Evolutionary conservation across 2,888 invertebrate genomes (phyloP).

Genomic region (Eurois occulta): DNA sequence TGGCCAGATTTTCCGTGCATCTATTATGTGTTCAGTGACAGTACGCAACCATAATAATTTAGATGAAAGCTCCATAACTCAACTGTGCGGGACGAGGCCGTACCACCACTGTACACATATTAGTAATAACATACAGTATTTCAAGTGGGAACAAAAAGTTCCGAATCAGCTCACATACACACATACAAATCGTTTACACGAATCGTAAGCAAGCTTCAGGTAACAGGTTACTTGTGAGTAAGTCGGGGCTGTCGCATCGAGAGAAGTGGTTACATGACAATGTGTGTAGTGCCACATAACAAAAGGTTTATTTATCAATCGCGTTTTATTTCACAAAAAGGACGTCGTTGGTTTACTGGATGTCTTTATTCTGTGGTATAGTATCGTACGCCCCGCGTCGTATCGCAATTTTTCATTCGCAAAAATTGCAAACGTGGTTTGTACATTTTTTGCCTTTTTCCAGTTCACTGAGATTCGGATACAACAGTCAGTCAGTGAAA

Average conservation of each 20-base stretch:
- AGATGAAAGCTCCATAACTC: constrained; percentile 54
- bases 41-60: constrained; percentile 39
- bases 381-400: constrained; percentile 31
- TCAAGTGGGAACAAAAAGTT: background rate
- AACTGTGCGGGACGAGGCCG: constrained; percentile 18
- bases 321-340: background rate
- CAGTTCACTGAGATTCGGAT: constrained; percentile 66
- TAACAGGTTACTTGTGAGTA: background rate
- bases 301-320: too few relatives aligned
- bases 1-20: background rate
- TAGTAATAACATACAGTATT: background rate
- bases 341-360: background rate
- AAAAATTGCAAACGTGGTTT: constrained; percentile 65
- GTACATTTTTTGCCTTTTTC: constrained; percentile 60
- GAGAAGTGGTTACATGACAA: background rate
- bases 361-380: constrained; percentile 4
- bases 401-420: constrained; percentile 64
- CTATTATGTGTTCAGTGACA: constrained; percentile 25
- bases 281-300: background rate
- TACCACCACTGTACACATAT: background rate
- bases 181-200: background rate
- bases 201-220: background rate
- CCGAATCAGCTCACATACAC: background rate
- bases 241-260: background rate
- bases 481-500: constrained; percentile 60